Conservation (phyloP, 2,797 vertebrate genomes). For the Lagodon rhomboides region DNA sequence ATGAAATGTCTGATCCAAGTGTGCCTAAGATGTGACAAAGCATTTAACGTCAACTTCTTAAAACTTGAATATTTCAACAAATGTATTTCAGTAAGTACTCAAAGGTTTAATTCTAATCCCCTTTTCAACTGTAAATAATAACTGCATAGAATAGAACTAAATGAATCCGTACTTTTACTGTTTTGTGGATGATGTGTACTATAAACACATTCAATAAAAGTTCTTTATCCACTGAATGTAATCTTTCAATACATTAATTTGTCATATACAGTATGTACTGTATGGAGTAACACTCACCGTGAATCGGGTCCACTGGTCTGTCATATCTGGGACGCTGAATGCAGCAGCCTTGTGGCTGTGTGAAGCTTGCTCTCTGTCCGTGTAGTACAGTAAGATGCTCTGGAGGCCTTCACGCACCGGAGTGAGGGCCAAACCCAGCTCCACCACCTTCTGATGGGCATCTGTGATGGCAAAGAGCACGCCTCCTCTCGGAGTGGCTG, state of each 20-base stretch:
- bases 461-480: constrained; percentile 93
- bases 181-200: neutral
- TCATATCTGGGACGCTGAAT: constrained; percentile 91
- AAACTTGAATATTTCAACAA: too few relatives aligned
- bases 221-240: neutral
- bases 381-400: constrained; percentile 91
- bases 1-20: too few relatives aligned
- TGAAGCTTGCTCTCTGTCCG: constrained; percentile 79
- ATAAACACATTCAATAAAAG: neutral
- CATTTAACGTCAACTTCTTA: too few relatives aligned
- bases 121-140: neutral
- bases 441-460: constrained; percentile 90
- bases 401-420: constrained; percentile 85
- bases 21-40: too few relatives aligned
- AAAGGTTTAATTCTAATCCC: too few relatives aligned
- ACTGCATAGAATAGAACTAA: neutral
- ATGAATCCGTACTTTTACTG: neutral
- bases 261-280: neutral
- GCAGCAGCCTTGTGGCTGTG: constrained; percentile 89
- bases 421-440: constrained; percentile 90
- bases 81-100: too few relatives aligned
- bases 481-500: constrained; percentile 85
- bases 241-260: neutral
- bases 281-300: constrained; percentile 68
- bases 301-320: constrained; percentile 90